A percentile compares a stretch with the other conserved stretches of the same genome.
phyloP scores from a whole-genome alignment of 2,797 vertebrate genomes.

The Cyclopterus lumpus region DNA sequence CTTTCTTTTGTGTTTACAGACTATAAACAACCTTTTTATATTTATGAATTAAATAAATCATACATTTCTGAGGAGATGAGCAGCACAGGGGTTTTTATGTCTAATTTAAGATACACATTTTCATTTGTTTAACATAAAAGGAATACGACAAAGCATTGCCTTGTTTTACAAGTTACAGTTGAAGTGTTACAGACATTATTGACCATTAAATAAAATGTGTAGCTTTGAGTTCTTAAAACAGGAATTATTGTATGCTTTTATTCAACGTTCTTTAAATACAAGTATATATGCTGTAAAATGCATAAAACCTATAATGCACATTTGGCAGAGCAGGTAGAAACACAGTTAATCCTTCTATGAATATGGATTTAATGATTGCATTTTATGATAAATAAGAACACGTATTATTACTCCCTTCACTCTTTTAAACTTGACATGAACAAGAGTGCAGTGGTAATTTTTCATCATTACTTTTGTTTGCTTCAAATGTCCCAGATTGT shows the following conservation, averaged over 20 bases:
- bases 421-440: background rate
- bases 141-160: background rate
- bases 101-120: background rate
- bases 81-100: background rate
- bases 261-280: background rate
- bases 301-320: background rate
- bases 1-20: background rate
- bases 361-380: background rate
- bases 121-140: background rate
- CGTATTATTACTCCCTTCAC: background rate
- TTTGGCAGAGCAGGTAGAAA: background rate
- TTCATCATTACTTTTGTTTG: constrained; percentile 9
- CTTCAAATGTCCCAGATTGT: background rate
- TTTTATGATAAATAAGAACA: background rate
- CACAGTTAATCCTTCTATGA: background rate
- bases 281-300: background rate
- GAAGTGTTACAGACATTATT: background rate
- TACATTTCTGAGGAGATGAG: background rate
- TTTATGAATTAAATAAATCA: background rate
- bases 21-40: background rate
- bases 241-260: background rate
- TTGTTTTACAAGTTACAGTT: background rate
- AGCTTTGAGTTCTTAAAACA: background rate
- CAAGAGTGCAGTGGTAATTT: background rate
- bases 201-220: background rate